Conservation (phyloP, 2,113 vertebrate species). For the Siniperca knerii region DNA sequence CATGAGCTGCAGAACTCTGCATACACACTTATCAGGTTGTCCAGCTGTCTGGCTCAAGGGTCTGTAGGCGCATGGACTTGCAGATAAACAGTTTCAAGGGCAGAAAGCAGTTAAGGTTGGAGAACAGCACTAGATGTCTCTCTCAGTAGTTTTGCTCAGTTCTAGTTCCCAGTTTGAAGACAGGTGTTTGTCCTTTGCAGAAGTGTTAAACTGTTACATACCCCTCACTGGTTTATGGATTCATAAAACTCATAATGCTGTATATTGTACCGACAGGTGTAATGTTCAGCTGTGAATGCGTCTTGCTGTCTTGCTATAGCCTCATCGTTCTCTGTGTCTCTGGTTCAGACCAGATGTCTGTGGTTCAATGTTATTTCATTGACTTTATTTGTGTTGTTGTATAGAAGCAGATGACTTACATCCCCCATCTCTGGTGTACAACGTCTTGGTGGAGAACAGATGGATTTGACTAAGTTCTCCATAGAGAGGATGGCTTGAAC, state of each 20-base stretch:
- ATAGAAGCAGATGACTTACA: constrained; percentile 64
- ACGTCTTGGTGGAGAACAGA: constrained; percentile 56
- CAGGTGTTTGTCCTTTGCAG: constrained; percentile 35
- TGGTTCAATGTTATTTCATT: background rate
- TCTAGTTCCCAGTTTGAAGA: background rate
- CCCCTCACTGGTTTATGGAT: constrained; percentile 29
- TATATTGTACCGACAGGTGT: background rate
- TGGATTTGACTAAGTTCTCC: constrained; percentile 68
- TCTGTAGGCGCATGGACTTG: constrained; percentile 33
- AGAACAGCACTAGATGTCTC: constrained; percentile 18
- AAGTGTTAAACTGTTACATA: constrained; percentile 19
- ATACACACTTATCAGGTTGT: constrained; percentile 70
- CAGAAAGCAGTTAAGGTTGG: constrained; percentile 34
- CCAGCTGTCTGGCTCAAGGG: constrained; percentile 63
- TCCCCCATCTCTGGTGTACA: constrained; percentile 56
- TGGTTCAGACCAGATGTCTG: background rate
- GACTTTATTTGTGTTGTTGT: background rate
- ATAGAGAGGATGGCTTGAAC: constrained; percentile 56
- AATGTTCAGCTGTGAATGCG: background rate
- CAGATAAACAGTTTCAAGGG: constrained; percentile 69
- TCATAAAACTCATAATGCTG: constrained; percentile 17
- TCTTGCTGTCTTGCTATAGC: background rate
- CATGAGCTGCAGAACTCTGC: constrained; percentile 34
- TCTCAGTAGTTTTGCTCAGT: background rate
- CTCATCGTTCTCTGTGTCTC: background rate